Evolutionary conservation across 2,113 vertebrate genomes (phyloP).

Genomic region (Cygnus buccinator): DNA sequence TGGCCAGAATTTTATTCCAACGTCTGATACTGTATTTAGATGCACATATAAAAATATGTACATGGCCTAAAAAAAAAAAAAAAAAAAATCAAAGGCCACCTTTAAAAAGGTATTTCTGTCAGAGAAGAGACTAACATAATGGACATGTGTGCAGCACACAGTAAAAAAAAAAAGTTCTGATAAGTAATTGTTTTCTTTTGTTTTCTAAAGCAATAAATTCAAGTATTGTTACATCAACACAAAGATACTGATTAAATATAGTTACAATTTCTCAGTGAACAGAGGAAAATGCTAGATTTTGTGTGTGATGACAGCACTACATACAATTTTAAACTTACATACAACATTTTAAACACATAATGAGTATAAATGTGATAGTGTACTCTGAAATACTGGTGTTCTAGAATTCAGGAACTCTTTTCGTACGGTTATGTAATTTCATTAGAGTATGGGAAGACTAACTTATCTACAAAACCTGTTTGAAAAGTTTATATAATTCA

Average conservation of each 20-base stretch:
- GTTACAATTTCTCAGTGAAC: neutral
- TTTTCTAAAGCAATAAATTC: neutral
- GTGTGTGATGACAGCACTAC: neutral
- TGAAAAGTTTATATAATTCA: neutral
- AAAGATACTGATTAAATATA: neutral
- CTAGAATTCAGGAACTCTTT: neutral
- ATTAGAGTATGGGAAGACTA: neutral
- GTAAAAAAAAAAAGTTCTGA: neutral
- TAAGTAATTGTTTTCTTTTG: neutral
- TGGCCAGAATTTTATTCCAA: neutral
- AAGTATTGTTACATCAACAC: neutral
- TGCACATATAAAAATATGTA: rapidly evolving
- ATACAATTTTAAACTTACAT: too few species aligned
- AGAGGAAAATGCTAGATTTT: neutral
- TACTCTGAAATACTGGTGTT: neutral
- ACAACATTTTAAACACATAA: neutral
- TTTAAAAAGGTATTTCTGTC: neutral
- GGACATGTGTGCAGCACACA: neutral
- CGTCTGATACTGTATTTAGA: neutral
- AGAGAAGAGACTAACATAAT: neutral
- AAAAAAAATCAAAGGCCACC: neutral
- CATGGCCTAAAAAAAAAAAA: neutral
- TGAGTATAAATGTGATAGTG: neutral
- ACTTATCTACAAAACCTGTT: neutral
- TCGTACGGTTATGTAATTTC: neutral